These are phyloP conservation scores for Panthera leo DNA, from an alignment of 2,113 vertebrate species.

Conservation along the genomic window DNA sequence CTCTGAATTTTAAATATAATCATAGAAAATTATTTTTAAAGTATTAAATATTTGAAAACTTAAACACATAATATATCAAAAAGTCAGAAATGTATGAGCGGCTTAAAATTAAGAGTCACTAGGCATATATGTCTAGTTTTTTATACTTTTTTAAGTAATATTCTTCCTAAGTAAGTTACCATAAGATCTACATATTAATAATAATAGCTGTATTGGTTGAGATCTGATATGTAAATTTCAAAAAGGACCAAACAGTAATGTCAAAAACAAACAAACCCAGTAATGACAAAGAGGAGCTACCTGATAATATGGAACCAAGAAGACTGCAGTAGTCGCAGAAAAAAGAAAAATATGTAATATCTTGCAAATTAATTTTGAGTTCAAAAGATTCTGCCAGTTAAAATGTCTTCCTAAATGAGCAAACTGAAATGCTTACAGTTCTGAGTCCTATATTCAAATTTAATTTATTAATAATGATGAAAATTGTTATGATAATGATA, in stretches of 20 bases:
- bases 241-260: not conserved
- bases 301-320: not conserved
- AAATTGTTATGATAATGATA: not conserved
- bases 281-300: not conserved
- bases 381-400: not conserved
- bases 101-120: not conserved
- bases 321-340: not conserved
- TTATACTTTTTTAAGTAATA: not conserved
- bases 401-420: not conserved
- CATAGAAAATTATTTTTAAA: not conserved
- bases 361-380: not conserved
- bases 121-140: not conserved
- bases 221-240: not conserved
- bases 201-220: not conserved
- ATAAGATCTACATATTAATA: not conserved
- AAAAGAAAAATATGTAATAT: not conserved
- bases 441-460: not conserved
- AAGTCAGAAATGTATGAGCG: not conserved
- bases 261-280: not conserved
- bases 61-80: not conserved
- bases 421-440: not conserved
- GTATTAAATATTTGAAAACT: not conserved
- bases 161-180: not conserved
- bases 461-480: not conserved
- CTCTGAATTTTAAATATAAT: not conserved